Conservation (phyloP, 2,888 invertebrate genomes). For the Melieria omissa region DNA sequence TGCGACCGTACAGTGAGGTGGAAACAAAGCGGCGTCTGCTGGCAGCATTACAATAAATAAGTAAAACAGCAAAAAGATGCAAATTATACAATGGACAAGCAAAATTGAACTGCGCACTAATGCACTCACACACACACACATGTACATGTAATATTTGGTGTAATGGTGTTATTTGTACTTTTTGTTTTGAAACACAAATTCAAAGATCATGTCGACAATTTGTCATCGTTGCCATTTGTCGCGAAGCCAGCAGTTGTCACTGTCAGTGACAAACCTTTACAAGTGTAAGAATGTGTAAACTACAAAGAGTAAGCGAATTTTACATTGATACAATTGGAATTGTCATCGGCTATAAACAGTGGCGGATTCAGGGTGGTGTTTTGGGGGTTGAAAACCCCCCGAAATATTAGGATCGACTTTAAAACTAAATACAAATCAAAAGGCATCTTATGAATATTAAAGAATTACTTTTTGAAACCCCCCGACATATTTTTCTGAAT, state of each 20-base stretch:
- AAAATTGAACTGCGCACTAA: constrained; percentile 5
- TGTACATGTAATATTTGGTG: constrained; percentile 1
- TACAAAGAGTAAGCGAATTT: background rate
- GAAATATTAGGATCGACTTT: no score
- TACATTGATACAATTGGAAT: background rate
- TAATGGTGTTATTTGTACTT: background rate
- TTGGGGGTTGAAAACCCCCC: no score
- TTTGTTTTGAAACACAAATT: constrained; percentile 1
- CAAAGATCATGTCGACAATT: background rate
- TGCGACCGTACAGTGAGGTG: no score
- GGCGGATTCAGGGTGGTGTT: no score
- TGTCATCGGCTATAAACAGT: no score
- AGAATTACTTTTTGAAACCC: no score
- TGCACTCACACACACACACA: background rate
- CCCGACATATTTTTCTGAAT: no score
- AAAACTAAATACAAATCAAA: no score
- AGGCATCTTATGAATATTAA: no score
- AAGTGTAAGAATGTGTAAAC: background rate
- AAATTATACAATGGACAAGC: background rate
- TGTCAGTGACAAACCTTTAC: background rate
- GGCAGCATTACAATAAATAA: constrained; percentile 3
- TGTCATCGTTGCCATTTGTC: background rate
- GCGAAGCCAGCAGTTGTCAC: background rate
- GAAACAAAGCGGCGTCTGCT: background rate
- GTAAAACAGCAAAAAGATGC: constrained; percentile 7